Base-by-base conservation (phyloP, 64 coral and sea anemone species). In the Pocillopora damicornis region DNA sequence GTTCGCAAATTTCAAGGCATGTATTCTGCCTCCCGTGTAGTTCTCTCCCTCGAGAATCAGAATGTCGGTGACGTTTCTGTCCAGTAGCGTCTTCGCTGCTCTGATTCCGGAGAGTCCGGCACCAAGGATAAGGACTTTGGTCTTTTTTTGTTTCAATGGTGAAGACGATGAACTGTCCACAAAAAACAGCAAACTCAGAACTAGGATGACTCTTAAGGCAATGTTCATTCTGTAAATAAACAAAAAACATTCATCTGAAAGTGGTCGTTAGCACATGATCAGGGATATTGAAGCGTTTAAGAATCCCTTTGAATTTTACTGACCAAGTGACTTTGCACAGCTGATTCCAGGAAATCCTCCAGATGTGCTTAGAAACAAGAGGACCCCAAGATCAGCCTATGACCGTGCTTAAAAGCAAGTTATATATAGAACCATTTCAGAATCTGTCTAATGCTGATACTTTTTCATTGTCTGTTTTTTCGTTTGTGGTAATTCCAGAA, bases 101-200 rank as follows among this genome's bases (percentile, higher is more conserved):
- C 58, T 76, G 6, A 90, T 90, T n/a, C 89, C 89, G 0, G 89
- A 60, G 14, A 59, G 15, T 17, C 89, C 89, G 37, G 89, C 89
- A 8, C 89, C 89, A 22, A 90, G 79, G 18, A 90, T 83, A 2
- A 90, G 15, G 36, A 90, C 89, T 65, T 60, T 77, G 6, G 66
- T 69, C 23, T 69, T 69, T 18, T 69, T 69, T 4, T 10, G 20
- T 9, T 69, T 18, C 23, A 69, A 0, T 5, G 66, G 17, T 69
- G 66, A 69, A 69, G 66, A 7, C 9, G 9, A 69, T 22, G 66
- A 69, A n/a, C 66, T 22, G 20, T 23, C 66, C 22, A 69, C 22
- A 8, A 8, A 5, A 10, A 69, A 23, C 17, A 25, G 18, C 66
- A 69, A n/a, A 23, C 16, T 69, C 66, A 69, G 20, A 5, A 69